Percentiles rank a stretch among this genome's conserved stretches.
Conservation (phyloP, 2,797 vertebrate species). For the Phoebastria nigripes region DNA sequence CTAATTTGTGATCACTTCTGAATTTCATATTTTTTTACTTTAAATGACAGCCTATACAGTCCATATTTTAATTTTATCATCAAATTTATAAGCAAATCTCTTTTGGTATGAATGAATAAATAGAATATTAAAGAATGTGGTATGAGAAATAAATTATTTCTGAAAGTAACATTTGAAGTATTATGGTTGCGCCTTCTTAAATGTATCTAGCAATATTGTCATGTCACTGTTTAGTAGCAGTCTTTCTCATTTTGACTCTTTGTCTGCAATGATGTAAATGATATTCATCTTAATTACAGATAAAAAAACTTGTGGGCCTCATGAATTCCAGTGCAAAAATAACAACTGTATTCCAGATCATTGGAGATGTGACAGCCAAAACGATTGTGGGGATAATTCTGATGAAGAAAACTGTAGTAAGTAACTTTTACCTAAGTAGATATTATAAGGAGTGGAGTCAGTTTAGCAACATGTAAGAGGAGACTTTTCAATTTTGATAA, state of each 20-base stretch:
- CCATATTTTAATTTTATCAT: not conserved
- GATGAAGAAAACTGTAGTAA: slow-evolving; percentile 98
- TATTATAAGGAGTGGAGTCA: not conserved
- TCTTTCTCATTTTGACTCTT: not conserved
- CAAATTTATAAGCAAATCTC: not conserved
- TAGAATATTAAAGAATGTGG: not conserved
- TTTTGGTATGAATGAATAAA: not conserved
- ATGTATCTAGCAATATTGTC: not conserved
- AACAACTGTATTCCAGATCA: slow-evolving; percentile 99
- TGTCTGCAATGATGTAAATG: not conserved
- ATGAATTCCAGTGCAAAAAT: slow-evolving; percentile 97
- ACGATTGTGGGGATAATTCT: slow-evolving; percentile 96
- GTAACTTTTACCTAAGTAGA: slow-evolving; percentile 63
- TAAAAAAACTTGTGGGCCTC: slow-evolving; percentile 98
- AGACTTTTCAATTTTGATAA: not conserved
- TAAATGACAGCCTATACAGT: not conserved
- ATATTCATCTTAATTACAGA: slow-evolving; percentile 80
- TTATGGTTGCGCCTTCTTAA: not conserved
- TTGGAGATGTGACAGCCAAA: slow-evolving; percentile 97
- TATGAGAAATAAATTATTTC: not conserved
- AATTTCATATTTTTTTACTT: not conserved
- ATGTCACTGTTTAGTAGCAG: not conserved
- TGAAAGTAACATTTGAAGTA: not conserved
- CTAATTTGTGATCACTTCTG: not conserved
- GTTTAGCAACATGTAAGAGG: not conserved